Conservation (phyloP, 1,140 invertebrate species). For the Ephestia elutella region DNA sequence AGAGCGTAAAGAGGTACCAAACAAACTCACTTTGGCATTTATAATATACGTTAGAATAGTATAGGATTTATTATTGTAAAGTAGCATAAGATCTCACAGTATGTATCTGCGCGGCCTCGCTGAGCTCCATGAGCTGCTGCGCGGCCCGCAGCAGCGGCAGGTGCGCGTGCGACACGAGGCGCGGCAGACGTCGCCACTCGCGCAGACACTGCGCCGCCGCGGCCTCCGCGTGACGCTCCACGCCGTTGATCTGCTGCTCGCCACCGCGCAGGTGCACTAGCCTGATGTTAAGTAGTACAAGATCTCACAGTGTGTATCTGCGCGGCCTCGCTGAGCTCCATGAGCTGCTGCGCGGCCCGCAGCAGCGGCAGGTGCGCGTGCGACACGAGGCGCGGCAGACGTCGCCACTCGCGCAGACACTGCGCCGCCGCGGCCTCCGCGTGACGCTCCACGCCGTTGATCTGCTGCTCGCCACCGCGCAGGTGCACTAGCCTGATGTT, state of each 20-base stretch:
- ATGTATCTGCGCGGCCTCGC: slow-evolving; percentile 96
- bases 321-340: slow-evolving; percentile 97
- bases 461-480: slow-evolving; percentile 90
- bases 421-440: slow-evolving; percentile 91
- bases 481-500: no score
- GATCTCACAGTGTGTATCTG: slow-evolving; percentile 86
- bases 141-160: slow-evolving; percentile 92
- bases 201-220: slow-evolving; percentile 92
- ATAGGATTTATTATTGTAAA: no score
- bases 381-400: slow-evolving; percentile 92
- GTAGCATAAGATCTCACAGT: no score
- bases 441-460: slow-evolving; percentile 88
- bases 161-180: slow-evolving; percentile 94
- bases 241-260: slow-evolving; percentile 86
- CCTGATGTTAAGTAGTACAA: no score
- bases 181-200: slow-evolving; percentile 94
- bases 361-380: slow-evolving; percentile 93
- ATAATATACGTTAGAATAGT: no score
- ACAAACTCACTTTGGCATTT: no score
- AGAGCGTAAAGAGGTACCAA: no score
- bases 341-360: slow-evolving; percentile 94
- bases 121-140: slow-evolving; percentile 96
- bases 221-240: slow-evolving; percentile 92
- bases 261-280: slow-evolving; percentile 92
- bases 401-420: slow-evolving; percentile 95